phyloP scores from a whole-genome alignment of 2,113 vertebrate species.

The Helogale parvula region DNA sequence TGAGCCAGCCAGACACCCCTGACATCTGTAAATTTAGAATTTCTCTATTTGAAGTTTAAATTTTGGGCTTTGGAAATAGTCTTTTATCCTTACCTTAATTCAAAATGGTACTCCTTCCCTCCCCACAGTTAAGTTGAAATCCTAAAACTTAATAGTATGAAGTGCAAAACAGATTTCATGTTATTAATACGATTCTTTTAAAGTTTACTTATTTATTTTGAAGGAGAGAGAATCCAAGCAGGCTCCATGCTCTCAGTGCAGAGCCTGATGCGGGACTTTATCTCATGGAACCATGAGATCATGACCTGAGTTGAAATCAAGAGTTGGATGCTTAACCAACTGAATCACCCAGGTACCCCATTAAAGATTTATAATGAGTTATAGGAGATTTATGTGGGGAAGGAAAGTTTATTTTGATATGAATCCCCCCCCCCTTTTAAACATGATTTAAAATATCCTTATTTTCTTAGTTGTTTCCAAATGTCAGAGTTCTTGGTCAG shows the following conservation, averaged over 20 bases:
- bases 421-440: background rate
- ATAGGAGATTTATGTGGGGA: background rate
- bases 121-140: slow-evolving; percentile 1
- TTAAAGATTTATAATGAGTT: background rate
- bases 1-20: background rate
- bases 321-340: no score
- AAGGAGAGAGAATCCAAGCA: no score
- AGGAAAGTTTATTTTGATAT: slow-evolving; percentile 31
- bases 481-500: slow-evolving; percentile 91
- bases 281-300: no score
- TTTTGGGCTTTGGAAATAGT: slow-evolving; percentile 27
- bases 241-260: no score
- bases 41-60: slow-evolving; percentile 2
- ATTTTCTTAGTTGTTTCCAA: slow-evolving; percentile 62
- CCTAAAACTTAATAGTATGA: background rate
- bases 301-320: no score
- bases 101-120: background rate
- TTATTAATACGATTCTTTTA: background rate
- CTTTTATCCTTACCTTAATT: background rate
- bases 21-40: background rate
- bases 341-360: no score
- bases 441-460: slow-evolving; percentile 38
- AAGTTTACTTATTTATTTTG: no score
- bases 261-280: no score
- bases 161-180: background rate